phyloP scores from a whole-genome alignment of 1,140 invertebrate species.

The Pseudomyrmex sp. region DNA sequence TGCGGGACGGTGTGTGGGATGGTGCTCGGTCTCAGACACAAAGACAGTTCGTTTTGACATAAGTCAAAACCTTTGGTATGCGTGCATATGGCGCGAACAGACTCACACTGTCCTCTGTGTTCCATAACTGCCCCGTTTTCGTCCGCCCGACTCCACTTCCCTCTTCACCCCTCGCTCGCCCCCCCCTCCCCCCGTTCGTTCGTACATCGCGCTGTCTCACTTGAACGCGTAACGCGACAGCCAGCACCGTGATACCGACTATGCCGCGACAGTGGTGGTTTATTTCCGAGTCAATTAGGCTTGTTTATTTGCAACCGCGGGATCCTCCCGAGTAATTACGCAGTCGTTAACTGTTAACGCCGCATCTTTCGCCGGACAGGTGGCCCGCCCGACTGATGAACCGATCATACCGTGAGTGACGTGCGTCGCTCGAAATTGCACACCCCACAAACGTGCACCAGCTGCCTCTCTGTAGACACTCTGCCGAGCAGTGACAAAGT shows the following conservation, averaged over 20 bases:
- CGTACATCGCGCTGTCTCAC: constrained; percentile 36
- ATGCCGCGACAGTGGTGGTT: constrained; percentile 69
- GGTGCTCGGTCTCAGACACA: constrained; percentile 74
- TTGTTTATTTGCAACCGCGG: constrained; percentile 81
- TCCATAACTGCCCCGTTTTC: constrained; percentile 47
- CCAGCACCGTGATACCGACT: constrained; percentile 16
- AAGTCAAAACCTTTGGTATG: constrained; percentile 83
- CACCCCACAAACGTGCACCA: constrained; percentile 50
- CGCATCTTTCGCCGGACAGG: constrained; percentile 80
- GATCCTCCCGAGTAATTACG: constrained; percentile 83
- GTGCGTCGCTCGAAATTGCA: constrained; percentile 59
- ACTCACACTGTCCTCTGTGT: constrained; percentile 47
- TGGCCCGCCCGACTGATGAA: constrained; percentile 69
- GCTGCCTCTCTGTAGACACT: constrained; percentile 29
- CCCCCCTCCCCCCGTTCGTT: neutral
- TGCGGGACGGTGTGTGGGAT: neutral
- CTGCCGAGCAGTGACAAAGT: neutral
- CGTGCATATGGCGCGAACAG: constrained; percentile 72
- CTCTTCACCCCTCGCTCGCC: neutral
- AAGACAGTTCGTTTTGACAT: constrained; percentile 84
- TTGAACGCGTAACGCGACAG: constrained; percentile 64
- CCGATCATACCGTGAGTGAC: constrained; percentile 66
- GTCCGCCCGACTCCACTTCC: neutral
- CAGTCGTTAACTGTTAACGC: constrained; percentile 82
- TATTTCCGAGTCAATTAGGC: constrained; percentile 85